phyloP scores from a whole-genome alignment of 2,888 invertebrate genomes.

The Arenicola marina region DNA sequence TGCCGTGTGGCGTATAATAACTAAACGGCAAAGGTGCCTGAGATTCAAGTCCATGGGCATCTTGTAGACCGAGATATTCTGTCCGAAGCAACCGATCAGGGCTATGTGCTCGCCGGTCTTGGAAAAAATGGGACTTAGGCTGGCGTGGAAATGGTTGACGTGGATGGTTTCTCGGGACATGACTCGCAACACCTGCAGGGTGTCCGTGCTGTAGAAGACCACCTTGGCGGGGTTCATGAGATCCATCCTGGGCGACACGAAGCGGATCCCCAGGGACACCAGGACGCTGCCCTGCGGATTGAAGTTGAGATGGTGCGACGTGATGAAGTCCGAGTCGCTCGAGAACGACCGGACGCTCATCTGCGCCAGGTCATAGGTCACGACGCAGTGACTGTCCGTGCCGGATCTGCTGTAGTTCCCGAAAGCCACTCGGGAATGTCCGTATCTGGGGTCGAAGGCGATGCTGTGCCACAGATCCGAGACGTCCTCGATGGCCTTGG shows the following conservation, averaged over 20 bases:
- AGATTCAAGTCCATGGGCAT: too few relatives aligned
- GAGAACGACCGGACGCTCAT: conserved; percentile 10
- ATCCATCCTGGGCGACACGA: conserved; percentile 20
- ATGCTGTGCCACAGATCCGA: conserved; percentile 25
- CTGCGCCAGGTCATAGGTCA: conserved; percentile 16
- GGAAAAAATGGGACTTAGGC: conserved; percentile 25
- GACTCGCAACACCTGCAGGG: conserved; percentile 16
- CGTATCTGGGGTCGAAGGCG: conserved; percentile 24
- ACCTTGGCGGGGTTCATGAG: conserved; percentile 25
- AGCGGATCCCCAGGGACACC: conserved; percentile 20
- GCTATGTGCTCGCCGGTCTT: conserved; percentile 27
- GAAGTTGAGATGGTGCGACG: conserved; percentile 21
- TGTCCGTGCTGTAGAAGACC: conserved; percentile 18
- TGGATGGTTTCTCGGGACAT: conserved; percentile 14
- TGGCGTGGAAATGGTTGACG: conserved; percentile 26
- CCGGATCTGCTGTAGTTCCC: conserved; percentile 25
- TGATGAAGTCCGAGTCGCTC: conserved; percentile 12
- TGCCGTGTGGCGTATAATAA: too few relatives aligned
- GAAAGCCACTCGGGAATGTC: conserved; percentile 15
- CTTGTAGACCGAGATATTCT: too few relatives aligned
- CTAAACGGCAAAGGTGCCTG: too few relatives aligned
- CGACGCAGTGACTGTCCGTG: conserved; percentile 16
- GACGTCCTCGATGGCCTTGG: conserved; percentile 22
- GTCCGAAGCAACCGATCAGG: too few relatives aligned
- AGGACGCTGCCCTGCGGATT: conserved; percentile 21